Percentiles rank a stretch among this genome's conserved stretches.
These are phyloP conservation scores for Zaprionus ornatus DNA, from an alignment of 1,140 invertebrate genomes.

Conservation along the genomic window DNA sequence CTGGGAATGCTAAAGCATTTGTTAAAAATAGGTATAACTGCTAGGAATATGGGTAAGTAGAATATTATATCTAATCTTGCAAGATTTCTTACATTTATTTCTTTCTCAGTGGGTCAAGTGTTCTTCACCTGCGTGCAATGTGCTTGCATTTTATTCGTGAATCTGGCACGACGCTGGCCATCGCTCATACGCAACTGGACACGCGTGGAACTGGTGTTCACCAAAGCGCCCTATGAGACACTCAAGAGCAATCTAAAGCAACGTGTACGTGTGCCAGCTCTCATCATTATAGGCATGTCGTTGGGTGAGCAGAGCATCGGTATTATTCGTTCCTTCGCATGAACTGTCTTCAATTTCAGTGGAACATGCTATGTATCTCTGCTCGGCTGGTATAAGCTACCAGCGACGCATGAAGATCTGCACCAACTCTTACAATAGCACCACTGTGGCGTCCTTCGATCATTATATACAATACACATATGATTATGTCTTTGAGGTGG, in stretches of 20 bases:
- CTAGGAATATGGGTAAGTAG: constrained; percentile 74
- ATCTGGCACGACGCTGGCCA: constrained; percentile 66
- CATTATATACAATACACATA: constrained; percentile 61
- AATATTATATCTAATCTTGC: background rate
- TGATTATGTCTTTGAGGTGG: constrained; percentile 62
- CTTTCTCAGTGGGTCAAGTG: constrained; percentile 61
- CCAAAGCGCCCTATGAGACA: constrained; percentile 59
- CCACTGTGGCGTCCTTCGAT: constrained; percentile 39
- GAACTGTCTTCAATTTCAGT: constrained; percentile 24
- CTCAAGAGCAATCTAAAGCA: constrained; percentile 44
- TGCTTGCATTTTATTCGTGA: constrained; percentile 58
- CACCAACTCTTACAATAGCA: constrained; percentile 30
- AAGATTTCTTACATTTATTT: background rate
- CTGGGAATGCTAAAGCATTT: constrained; percentile 55
- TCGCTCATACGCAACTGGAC: constrained; percentile 67
- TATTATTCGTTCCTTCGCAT: background rate
- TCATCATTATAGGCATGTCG: constrained; percentile 60
- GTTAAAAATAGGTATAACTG: constrained; percentile 60
- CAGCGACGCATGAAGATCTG: constrained; percentile 41
- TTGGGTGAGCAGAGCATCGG: constrained; percentile 22
- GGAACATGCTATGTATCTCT: constrained; percentile 63
- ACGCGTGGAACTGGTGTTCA: constrained; percentile 63
- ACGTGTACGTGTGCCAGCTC: constrained; percentile 62
- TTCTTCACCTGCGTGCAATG: constrained; percentile 58
- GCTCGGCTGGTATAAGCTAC: constrained; percentile 52